These are phyloP conservation scores for Arctocebus calabarensis DNA, from an alignment of 2,797 vertebrate species.

Conservation along the genomic window DNA sequence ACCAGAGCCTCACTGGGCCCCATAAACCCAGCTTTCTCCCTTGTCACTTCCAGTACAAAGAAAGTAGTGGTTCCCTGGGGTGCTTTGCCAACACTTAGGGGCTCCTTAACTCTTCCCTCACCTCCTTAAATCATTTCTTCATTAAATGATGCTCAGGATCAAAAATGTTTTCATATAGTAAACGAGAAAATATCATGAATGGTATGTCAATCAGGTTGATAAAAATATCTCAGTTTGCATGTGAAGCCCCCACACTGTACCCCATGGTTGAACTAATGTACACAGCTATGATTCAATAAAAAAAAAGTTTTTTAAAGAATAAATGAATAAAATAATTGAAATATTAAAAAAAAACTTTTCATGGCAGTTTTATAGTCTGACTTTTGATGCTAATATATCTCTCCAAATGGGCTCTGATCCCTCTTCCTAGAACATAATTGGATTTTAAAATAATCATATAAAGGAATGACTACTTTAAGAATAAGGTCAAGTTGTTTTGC, in stretches of 20 bases:
- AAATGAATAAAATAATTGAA: no score
- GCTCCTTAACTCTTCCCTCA: not conserved
- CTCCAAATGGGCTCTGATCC: not conserved
- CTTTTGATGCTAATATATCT: conserved; percentile 38
- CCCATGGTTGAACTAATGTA: no score
- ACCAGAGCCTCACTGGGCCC: not conserved
- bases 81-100: not conserved
- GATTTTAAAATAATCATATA: conserved; percentile 55
- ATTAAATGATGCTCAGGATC: no score
- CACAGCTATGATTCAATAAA: no score
- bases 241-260: no score
- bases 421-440: conserved; percentile 26
- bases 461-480: conserved; percentile 55
- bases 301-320: no score
- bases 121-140: not conserved
- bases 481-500: conserved; percentile 40
- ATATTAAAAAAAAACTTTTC: conserved; percentile 6
- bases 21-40: not conserved
- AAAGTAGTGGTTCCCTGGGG: not conserved
- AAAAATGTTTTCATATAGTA: no score
- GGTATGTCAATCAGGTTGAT: no score
- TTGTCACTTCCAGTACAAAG: not conserved
- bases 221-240: no score
- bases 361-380: conserved; percentile 42
- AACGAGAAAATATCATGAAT: no score